Conservation (phyloP, 2,888 invertebrate genomes). For the Mantis religiosa region DNA sequence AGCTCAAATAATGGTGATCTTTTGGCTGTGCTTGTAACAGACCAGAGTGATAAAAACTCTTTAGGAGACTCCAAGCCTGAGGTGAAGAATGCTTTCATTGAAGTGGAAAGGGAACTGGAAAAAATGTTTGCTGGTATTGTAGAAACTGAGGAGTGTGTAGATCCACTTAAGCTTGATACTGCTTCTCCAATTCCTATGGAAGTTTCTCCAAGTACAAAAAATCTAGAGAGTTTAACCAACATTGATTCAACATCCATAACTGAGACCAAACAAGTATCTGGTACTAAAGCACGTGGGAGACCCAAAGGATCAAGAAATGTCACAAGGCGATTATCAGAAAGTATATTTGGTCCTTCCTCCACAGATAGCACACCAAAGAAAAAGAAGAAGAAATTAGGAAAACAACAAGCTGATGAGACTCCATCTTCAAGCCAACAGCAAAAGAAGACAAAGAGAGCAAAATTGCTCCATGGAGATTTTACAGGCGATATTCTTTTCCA, state of each 20-base stretch:
- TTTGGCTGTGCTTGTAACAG: background rate
- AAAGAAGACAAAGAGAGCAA: constrained; percentile 47
- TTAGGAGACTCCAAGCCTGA: constrained; percentile 39
- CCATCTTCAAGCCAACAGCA: constrained; percentile 37
- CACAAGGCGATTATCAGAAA: constrained; percentile 23
- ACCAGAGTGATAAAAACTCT: constrained; percentile 32
- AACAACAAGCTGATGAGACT: constrained; percentile 28
- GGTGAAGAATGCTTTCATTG: constrained; percentile 51
- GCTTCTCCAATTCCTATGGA: constrained; percentile 25
- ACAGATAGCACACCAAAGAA: constrained; percentile 33
- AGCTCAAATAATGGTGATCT: constrained; percentile 38
- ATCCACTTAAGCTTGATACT: constrained; percentile 15
- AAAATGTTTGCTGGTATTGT: constrained; percentile 80
- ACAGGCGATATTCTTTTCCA: constrained; percentile 32
- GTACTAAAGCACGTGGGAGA: constrained; percentile 19
- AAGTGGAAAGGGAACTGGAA: constrained; percentile 78
- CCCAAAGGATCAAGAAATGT: constrained; percentile 27
- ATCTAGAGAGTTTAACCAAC: constrained; percentile 30
- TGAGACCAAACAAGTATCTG: background rate
- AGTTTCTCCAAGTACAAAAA: constrained; percentile 22
- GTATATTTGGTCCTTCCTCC: constrained; percentile 17
- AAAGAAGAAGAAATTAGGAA: constrained; percentile 32
- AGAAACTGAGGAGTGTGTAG: constrained; percentile 40
- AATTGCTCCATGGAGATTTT: constrained; percentile 50
- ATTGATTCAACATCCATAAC: background rate